Base-by-base conservation (phyloP, 1,140 invertebrate species). In the Drosophila nebulosa region DNA sequence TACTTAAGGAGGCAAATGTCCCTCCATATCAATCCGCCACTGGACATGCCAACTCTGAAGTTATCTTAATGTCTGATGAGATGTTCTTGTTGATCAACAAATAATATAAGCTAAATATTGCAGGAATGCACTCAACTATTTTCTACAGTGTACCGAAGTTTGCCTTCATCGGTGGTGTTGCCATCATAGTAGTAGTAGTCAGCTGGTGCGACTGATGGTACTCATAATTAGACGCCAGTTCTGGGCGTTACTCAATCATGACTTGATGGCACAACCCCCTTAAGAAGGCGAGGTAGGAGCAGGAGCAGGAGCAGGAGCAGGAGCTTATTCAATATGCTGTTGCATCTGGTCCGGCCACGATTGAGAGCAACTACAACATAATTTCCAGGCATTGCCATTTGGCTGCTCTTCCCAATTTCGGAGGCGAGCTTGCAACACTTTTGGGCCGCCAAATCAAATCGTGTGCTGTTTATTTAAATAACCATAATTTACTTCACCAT, bases 381-480 rank as follows among this genome's bases (percentile, higher is more conserved):
- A 85, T 85, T 85, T 84, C 55, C 65, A 79, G 76, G 64, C 69
- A 46, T 62, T 67, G 58, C 46, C 46, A 59, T 57, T 21, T 67
- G 50, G 59, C 72, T 70, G 59, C 65, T 67, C 56, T 66, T 64
- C 55, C 57, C 78, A 88, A 86, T 88, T 88, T 86, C 64, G 64
- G 68, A 86, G 81, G 81, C 78, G 81, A 71, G 77, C 78, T 50
- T 36, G 78, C 81, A 86, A 86, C 81, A 86, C 81, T 86, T 86
- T 86, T 88, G 84, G 78, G 64, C 58, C 64, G 67, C 70, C 80
- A 90, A 89, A 86, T 78, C 74, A 85, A 90, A 84, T 91, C 91
- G 91, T 91, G 91, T 88, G 85, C 89, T 91, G 91, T 91, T 91
- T 91, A 91, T 91, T 91, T 91, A 91, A 91, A 91, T 91, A 91